phyloP scores from a whole-genome alignment of 2,113 vertebrate species.

The Platysternon megacephalum region DNA sequence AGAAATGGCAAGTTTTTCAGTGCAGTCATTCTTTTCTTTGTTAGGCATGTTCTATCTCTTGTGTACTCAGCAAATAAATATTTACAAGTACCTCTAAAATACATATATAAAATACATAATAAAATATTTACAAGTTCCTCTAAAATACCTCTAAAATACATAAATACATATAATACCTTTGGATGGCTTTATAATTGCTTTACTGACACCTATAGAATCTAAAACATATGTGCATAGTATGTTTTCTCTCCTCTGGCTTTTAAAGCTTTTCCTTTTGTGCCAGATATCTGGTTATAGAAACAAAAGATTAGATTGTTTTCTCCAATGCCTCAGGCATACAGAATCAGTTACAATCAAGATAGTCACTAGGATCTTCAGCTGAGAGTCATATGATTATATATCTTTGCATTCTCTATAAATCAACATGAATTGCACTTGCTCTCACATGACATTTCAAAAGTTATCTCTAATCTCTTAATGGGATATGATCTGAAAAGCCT shows the following conservation, averaged over 20 bases:
- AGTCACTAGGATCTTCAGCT: background rate
- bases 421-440: background rate
- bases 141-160: too few relatives aligned
- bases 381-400: background rate
- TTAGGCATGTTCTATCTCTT: too few relatives aligned
- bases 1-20: background rate
- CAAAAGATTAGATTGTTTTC: background rate
- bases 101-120: background rate
- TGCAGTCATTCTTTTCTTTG: rapidly evolving
- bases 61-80: rapidly evolving
- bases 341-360: background rate
- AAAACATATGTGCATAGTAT: background rate
- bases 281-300: background rate
- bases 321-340: background rate
- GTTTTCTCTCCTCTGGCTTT: background rate
- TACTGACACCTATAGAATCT: rapidly evolving
- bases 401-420: background rate
- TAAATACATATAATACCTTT: background rate
- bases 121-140: rapidly evolving
- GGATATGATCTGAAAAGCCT: background rate
- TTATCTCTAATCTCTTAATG: background rate
- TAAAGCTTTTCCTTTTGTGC: background rate
- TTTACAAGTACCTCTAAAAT: background rate
- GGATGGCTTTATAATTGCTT: background rate
- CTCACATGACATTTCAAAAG: background rate